Conservation (phyloP, 2,113 vertebrate species). For the Dasyprocta punctata region DNA sequence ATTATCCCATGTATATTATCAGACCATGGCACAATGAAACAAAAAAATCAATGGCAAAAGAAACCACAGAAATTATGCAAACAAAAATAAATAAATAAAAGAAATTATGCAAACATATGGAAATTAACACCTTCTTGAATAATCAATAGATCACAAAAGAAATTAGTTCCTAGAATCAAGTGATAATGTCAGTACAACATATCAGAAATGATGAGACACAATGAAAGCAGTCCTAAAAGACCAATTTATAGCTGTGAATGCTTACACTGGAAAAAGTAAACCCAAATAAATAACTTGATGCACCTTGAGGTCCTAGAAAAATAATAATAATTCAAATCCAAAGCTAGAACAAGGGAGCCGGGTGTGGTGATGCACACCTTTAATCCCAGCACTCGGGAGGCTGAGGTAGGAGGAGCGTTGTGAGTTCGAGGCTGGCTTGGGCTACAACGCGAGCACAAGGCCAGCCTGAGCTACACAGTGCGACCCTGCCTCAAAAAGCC, state of each 20-base stretch:
- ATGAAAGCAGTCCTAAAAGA: neutral
- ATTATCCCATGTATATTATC: neutral
- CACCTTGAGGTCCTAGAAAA: neutral
- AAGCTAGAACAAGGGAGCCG: neutral
- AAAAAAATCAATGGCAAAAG: neutral
- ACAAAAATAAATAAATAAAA: too few species aligned
- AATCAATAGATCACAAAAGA: neutral
- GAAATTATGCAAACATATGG: neutral
- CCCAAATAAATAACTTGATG: neutral
- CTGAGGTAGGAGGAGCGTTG: too few species aligned
- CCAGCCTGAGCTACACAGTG: too few species aligned
- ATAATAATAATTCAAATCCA: neutral
- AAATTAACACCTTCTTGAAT: neutral
- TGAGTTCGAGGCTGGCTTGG: too few species aligned
- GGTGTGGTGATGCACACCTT: too few species aligned
- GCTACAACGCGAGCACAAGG: too few species aligned
- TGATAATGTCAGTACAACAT: neutral
- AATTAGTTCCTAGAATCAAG: neutral
- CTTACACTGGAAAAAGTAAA: neutral
- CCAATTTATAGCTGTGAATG: neutral
- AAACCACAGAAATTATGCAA: neutral
- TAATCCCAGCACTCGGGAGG: too few species aligned
- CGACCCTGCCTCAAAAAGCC: too few species aligned
- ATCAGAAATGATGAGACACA: neutral
- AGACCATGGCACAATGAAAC: neutral